phyloP scores from a whole-genome alignment of 2,113 vertebrate species.

The Xiphophorus couchianus region DNA sequence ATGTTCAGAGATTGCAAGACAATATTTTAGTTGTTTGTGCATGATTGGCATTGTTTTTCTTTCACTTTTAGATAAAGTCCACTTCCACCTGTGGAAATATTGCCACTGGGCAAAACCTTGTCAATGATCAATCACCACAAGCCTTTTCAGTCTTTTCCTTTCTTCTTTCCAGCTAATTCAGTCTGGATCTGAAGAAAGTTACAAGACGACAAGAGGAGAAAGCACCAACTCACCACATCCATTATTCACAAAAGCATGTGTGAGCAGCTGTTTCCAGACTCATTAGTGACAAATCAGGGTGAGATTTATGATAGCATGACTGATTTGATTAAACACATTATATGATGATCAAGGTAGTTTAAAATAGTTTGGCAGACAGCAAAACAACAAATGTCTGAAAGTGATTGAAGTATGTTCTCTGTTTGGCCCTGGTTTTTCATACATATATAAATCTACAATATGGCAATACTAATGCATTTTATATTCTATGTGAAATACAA shows the following conservation, averaged over 20 bases:
- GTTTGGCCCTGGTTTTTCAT: background rate
- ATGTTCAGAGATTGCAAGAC: background rate
- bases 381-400: slow-evolving; percentile 17
- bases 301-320: slow-evolving; percentile 55
- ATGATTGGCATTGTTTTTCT: background rate
- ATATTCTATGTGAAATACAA: background rate
- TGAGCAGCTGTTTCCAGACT: slow-evolving; percentile 69
- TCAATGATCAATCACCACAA: background rate
- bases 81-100: background rate
- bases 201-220: slow-evolving; percentile 45
- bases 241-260: slow-evolving; percentile 74
- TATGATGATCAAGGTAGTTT: slow-evolving; percentile 41
- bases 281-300: slow-evolving; percentile 68
- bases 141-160: slow-evolving; percentile 2
- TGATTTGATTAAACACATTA: slow-evolving; percentile 47
- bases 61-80: background rate
- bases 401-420: background rate
- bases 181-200: slow-evolving; percentile 9
- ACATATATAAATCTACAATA: background rate
- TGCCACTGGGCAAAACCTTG: too few species aligned
- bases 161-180: slow-evolving; percentile 15
- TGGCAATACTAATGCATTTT: background rate
- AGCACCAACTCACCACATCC: slow-evolving; percentile 53
- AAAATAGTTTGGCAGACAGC: background rate
- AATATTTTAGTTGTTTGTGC: background rate